Evolutionary conservation across 1,140 invertebrate genomes (phyloP).

Genomic region (Maconellicoccus hirsutus): DNA sequence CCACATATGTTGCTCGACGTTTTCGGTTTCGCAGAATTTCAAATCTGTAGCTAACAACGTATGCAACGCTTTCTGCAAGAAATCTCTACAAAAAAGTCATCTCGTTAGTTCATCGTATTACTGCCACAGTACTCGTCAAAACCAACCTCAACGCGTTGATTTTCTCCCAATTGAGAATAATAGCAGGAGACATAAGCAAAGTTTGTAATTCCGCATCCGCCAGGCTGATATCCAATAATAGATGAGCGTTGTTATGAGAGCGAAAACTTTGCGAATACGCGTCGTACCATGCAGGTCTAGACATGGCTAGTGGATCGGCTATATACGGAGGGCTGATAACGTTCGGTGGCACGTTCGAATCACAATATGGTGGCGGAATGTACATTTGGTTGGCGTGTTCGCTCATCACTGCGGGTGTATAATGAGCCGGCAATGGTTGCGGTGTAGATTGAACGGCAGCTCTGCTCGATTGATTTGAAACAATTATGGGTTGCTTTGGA

Average conservation of each 20-base stretch:
- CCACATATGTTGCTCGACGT: slow-evolving; percentile 84
- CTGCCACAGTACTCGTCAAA: background rate
- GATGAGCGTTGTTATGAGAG: slow-evolving; percentile 38
- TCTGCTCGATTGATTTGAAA: slow-evolving; percentile 30
- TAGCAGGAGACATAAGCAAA: slow-evolving; percentile 35
- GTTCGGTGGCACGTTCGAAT: background rate
- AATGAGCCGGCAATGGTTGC: background rate
- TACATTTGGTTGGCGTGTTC: slow-evolving; percentile 12
- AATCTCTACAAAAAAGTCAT: slow-evolving; percentile 34
- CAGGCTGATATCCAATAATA: slow-evolving; percentile 42
- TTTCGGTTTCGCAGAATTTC: slow-evolving; percentile 76
- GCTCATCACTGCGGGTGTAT: background rate
- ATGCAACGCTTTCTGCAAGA: slow-evolving; percentile 58
- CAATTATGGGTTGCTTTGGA: slow-evolving; percentile 53
- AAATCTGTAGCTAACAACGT: slow-evolving; percentile 66
- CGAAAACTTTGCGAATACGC: slow-evolving; percentile 41
- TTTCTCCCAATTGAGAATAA: slow-evolving; percentile 26
- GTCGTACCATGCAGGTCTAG: slow-evolving; percentile 42
- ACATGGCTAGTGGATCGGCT: background rate
- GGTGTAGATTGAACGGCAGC: slow-evolving; percentile 13
- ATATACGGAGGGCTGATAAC: slow-evolving; percentile 28
- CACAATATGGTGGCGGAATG: slow-evolving; percentile 8
- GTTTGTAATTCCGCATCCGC: slow-evolving; percentile 44
- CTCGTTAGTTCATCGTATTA: background rate
- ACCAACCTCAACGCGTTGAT: slow-evolving; percentile 27